Percentiles rank a stretch among this genome's conserved stretches.
These are phyloP conservation scores for Conops quadrifasciatus DNA, from an alignment of 2,888 invertebrate species.

Conservation along the genomic window DNA sequence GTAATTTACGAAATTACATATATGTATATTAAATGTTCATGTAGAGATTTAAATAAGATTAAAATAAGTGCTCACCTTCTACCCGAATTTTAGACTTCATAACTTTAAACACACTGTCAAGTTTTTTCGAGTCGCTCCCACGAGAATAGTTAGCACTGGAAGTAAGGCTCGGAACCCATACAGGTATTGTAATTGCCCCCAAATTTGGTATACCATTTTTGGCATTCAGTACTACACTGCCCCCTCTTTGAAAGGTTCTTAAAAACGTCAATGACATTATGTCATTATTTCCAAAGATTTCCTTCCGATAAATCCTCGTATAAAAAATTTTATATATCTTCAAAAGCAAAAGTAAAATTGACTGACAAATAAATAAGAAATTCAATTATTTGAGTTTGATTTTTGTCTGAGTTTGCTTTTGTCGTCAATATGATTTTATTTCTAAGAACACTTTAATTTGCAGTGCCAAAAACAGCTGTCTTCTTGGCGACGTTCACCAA, in stretches of 20 bases:
- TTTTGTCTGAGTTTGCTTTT: too few relatives aligned
- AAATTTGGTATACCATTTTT: constrained; percentile 37
- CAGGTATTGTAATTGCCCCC: constrained; percentile 25
- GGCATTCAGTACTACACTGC: constrained; percentile 38
- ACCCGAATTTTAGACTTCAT: constrained; percentile 54
- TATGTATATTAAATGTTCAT: too few relatives aligned
- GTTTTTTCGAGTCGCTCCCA: constrained; percentile 53
- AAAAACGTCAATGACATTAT: constrained; percentile 46
- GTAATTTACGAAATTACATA: constrained; percentile 18
- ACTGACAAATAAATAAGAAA: constrained; percentile 6
- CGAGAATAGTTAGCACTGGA: constrained; percentile 48
- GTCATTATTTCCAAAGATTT: constrained; percentile 29
- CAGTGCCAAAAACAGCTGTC: too few relatives aligned
- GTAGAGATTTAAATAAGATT: too few relatives aligned
- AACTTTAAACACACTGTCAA: constrained; percentile 52
- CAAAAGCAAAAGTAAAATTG: not conserved
- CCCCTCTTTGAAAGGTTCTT: constrained; percentile 40
- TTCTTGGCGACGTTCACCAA: too few relatives aligned
- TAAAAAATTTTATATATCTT: not conserved
- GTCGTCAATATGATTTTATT: too few relatives aligned
- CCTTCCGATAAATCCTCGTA: not conserved
- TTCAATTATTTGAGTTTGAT: not conserved
- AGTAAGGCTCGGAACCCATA: not conserved
- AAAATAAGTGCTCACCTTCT: constrained; percentile 46
- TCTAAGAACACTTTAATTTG: too few relatives aligned